Conservation (phyloP, 2,113 vertebrate genomes). For the Dendropsophus ebraccatus region DNA sequence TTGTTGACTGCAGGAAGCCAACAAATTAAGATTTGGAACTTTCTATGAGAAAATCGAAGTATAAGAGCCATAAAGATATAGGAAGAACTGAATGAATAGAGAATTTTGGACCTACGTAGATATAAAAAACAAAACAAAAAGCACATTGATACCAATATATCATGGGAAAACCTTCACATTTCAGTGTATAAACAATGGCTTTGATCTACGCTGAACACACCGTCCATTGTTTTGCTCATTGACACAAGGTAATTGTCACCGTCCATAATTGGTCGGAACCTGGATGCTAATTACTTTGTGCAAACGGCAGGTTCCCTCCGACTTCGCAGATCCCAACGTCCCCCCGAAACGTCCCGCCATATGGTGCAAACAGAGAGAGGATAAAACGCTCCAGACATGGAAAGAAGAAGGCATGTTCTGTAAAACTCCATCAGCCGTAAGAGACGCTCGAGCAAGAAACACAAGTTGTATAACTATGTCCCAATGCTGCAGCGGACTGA, state of each 20-base stretch:
- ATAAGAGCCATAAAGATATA: no score
- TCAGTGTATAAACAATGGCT: not conserved
- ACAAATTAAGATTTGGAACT: no score
- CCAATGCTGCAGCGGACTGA: conserved; percentile 66
- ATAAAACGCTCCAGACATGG: not conserved
- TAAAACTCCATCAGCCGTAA: not conserved
- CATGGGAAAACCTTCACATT: not conserved
- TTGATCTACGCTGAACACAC: not conserved
- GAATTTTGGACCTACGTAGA: not conserved
- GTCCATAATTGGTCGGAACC: not conserved
- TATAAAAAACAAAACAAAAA: not conserved
- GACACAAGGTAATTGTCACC: not conserved
- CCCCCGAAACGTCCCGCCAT: not conserved
- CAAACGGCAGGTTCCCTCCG: not conserved
- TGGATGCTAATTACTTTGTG: not conserved
- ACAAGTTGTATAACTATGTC: conserved; percentile 67
- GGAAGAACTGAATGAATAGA: not conserved
- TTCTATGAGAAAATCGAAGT: no score
- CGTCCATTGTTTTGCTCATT: not conserved
- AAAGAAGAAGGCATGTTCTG: conserved; percentile 16
- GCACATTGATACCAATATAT: not conserved
- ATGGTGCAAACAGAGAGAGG: not conserved
- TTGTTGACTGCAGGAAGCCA: no score
- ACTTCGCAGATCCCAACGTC: not conserved
- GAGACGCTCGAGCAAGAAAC: conserved; percentile 68